Conservation (phyloP, 2,888 invertebrate species). For the Aporophyla nigra region DNA sequence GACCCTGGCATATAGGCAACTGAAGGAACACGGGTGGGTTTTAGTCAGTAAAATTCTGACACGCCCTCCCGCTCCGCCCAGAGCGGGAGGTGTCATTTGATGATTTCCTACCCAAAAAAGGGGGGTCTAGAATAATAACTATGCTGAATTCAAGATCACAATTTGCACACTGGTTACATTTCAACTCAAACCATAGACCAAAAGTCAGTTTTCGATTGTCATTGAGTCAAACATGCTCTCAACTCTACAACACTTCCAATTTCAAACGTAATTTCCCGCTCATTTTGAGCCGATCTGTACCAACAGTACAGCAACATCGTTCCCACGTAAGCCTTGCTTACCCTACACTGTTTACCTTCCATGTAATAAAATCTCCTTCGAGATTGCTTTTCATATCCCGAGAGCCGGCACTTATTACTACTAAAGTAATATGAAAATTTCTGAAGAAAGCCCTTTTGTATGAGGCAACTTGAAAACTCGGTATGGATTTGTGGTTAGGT, state of each 20-base stretch:
- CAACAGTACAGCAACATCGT: constrained; percentile 16
- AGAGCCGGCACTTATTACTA: constrained; percentile 73
- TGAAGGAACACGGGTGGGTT: too few relatives aligned
- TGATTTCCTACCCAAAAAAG: too few relatives aligned
- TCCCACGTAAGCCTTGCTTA: constrained; percentile 41
- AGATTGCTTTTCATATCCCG: constrained; percentile 66
- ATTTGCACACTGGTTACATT: too few relatives aligned
- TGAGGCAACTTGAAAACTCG: constrained; percentile 75
- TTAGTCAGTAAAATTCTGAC: too few relatives aligned
- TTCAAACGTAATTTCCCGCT: constrained; percentile 2
- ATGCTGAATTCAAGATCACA: too few relatives aligned
- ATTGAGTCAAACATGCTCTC: too few relatives aligned
- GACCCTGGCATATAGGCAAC: too few relatives aligned
- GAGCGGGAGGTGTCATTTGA: too few relatives aligned
- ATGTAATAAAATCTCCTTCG: constrained; percentile 65
- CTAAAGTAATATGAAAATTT: constrained; percentile 83
- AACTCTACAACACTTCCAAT: background rate
- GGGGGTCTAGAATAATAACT: too few relatives aligned
- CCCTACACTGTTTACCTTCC: constrained; percentile 54
- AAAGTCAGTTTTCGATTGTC: background rate
- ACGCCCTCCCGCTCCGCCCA: too few relatives aligned
- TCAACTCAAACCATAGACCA: background rate
- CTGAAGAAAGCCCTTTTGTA: constrained; percentile 80
- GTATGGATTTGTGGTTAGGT: constrained; percentile 61
- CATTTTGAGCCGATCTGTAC: constrained; percentile 8